Base-by-base conservation (phyloP, 1,140 invertebrate species). In the Harpegnathos saltator region DNA sequence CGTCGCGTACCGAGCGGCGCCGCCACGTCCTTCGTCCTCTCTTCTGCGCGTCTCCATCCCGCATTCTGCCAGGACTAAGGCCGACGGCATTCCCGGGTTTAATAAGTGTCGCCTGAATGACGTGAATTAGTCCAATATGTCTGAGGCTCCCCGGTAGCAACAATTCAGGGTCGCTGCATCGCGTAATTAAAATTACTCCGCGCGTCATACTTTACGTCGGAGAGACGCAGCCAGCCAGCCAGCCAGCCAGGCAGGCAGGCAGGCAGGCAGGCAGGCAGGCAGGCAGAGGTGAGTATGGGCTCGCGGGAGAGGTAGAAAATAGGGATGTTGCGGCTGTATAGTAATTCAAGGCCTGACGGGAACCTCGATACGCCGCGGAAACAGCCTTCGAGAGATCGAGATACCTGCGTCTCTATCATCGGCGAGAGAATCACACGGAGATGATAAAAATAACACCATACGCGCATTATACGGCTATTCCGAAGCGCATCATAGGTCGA, bases 41-140 rank as follows among this genome's bases (percentile, higher is more conserved):
- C 81, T 56, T 12, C 71, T n/a, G 71, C 63, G 11, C 59, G 48
- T 58, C 81, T 75, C 33, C 73, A 88, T 90, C 83, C 83, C 73
- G 85, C 87, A 89, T 91, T 91, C 85, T 84, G 62, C 85, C 59
- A 90, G 89, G 86, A 91, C 90, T 91, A 91, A 89, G 86, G 89
- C 84, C 85, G 90, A 91, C 88, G 86, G 89, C 91, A 92, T 92
- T 92, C 89, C 86, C 84, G 84, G 88, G 90, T 91, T 92, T 92
- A 92, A 92, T 92, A 92, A 92, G 90, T 91, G 91, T 92, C 91
- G 86, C 77, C 63, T 81, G 85, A 92, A 92, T 89, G 90, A 92
- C 90, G 85, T 89, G 87, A 92, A 91, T 92, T 92, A 92, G 90
- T 92, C 84, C 89, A 90, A 92, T 92, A 91, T 92, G 89, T 91